Evolutionary conservation across 2,113 vertebrate genomes (phyloP), one percentile per base, ranked within the genome.

Genomic region (Odontophorus gujanensis): DNA sequence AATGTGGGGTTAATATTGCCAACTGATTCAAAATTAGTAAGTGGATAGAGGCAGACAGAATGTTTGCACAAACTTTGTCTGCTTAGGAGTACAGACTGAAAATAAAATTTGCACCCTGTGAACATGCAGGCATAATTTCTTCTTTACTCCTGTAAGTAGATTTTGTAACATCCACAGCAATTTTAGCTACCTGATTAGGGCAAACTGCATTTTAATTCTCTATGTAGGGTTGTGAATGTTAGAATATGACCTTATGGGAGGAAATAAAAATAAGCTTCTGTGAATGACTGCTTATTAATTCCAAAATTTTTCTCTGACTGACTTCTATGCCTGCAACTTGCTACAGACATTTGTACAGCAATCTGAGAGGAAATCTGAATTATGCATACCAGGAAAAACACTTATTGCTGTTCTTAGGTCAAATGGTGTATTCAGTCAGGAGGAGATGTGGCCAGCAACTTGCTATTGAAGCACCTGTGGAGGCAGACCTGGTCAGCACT

Each of bases 341-440:
- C 81, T 48, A 43, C 30, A 61, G 61, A 78, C 77, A 61, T 75
- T 40, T 26, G 9, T 90, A 61, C 12, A 25, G 61, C 40, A 90
- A 74, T 85, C 24, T n/a, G 59, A 84, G 34, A 91, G 43, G 61
- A 84, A 84, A 80, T 71, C 34, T 75, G 38, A 68, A 42, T 78
- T 75, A 43, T 8, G 18, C 48, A n/a, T 21, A 50, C 28, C 11
- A 75, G 76, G 47, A 81, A 84, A 93, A 86, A 16, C 55, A 28
- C 59, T 85, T 86, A 14, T 95, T 87, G 40, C 63, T 93, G 3
- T 94, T 83, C 26, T 22, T 96, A 99, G 99, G 99, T 87, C 99
- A 99, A 96, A 99, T 99, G 99, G 99, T 99, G 28, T 99, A 99
- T 92, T 99, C 99, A 1, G 99, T 99, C 61, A 97, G 99, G 86